These are phyloP conservation scores for Calcarius lapponicus DNA, from an alignment of 2,797 vertebrate genomes.

Conservation along the genomic window DNA sequence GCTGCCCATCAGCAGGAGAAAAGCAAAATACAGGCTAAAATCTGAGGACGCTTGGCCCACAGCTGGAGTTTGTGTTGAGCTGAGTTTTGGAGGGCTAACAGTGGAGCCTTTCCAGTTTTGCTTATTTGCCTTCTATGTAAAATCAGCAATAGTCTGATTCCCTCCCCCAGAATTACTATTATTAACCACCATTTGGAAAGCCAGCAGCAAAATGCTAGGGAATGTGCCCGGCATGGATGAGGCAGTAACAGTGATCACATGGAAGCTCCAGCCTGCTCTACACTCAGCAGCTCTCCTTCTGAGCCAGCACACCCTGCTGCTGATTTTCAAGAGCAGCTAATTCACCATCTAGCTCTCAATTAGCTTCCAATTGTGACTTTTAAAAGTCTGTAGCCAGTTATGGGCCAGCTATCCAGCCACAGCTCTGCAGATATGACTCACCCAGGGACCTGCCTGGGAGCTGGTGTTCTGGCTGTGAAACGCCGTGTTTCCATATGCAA, in stretches of 20 bases:
- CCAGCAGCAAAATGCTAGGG: not conserved
- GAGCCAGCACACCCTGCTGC: not conserved
- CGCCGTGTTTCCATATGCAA: not conserved
- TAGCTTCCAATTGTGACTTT: not conserved
- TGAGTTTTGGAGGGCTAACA: not conserved
- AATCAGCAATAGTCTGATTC: not conserved
- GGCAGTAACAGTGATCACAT: not conserved
- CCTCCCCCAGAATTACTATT: not conserved
- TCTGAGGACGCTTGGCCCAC: not conserved
- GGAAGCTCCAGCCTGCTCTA: not conserved
- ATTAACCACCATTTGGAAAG: not conserved
- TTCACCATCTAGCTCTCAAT: not conserved
- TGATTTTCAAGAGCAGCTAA: not conserved
- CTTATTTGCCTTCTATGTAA: not conserved
- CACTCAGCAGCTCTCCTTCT: not conserved
- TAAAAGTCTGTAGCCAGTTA: not conserved
- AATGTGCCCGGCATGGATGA: not conserved
- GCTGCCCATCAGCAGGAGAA: not conserved
- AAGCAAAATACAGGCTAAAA: not conserved
- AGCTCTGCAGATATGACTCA: not conserved
- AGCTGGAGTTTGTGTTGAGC: not conserved
- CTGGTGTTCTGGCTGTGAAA: not conserved
- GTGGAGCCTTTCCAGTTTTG: not conserved
- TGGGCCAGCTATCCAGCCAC: not conserved
- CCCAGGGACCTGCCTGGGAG: not conserved